Evolutionary conservation across 2,888 invertebrate species (phyloP).

Genomic region (Drosophila demipolita): DNA sequence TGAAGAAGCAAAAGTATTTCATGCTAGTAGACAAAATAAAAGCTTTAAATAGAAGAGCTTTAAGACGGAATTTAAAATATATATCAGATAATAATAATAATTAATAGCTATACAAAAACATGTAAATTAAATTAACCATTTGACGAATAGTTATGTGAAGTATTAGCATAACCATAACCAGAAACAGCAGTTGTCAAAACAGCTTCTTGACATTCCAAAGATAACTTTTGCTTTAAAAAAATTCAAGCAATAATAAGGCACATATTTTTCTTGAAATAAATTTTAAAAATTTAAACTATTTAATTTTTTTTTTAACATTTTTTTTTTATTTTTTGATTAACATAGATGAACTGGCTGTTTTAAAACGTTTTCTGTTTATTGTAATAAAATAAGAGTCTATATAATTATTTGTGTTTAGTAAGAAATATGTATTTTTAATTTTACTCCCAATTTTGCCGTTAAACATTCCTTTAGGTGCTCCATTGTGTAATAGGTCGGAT

Average conservation of each 20-base stretch:
- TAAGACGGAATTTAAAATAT: background rate
- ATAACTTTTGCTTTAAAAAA: background rate
- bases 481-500: background rate
- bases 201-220: background rate
- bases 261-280: background rate
- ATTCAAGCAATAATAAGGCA: too few species aligned
- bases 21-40: background rate
- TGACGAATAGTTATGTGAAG: background rate
- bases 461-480: too few species aligned
- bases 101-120: background rate
- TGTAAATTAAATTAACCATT: background rate
- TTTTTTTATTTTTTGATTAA: background rate
- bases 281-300: background rate
- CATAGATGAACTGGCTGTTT: background rate
- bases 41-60: constrained; percentile 20
- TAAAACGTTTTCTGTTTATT: background rate
- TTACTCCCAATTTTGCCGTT: background rate
- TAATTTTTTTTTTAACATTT: too few species aligned
- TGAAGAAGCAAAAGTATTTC: background rate
- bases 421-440: background rate
- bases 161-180: background rate
- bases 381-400: background rate
- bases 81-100: background rate
- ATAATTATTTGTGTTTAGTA: background rate
- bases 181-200: background rate